phyloP scores from a whole-genome alignment of 1,140 invertebrate genomes.

The Proales similis region DNA sequence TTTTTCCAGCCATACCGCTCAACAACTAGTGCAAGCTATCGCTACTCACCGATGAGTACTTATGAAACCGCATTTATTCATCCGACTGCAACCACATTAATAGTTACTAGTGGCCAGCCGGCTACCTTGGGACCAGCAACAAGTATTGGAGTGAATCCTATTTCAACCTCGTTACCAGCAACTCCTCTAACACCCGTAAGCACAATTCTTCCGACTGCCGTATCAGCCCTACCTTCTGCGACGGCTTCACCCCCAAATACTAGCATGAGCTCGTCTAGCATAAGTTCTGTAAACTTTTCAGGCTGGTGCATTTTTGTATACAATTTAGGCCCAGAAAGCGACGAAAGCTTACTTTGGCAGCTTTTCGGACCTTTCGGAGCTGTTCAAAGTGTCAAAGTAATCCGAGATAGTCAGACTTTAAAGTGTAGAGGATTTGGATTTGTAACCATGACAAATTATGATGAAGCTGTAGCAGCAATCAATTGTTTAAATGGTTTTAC shows the following conservation, averaged over 20 bases:
- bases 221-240: background rate
- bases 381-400: conserved; percentile 89
- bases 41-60: conserved; percentile 22
- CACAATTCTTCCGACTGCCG: background rate
- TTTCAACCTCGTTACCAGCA: background rate
- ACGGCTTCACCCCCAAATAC: conserved; percentile 12
- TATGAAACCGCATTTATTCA: conserved; percentile 1
- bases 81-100: conserved; percentile 1
- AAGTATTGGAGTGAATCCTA: conserved; percentile 16
- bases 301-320: conserved; percentile 97
- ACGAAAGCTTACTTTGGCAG: conserved; percentile 97
- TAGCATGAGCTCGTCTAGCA: conserved; percentile 30
- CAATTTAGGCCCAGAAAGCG: conserved; percentile 93
- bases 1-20: conserved; percentile 35
- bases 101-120: conserved; percentile 42
- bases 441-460: conserved; percentile 99
- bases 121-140: conserved; percentile 44
- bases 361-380: conserved; percentile 97
- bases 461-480: conserved; percentile 92
- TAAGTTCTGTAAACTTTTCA: conserved; percentile 28
- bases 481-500: conserved; percentile 95
- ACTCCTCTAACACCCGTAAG: background rate
- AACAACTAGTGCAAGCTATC: background rate
- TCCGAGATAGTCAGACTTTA: conserved; percentile 91
- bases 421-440: conserved; percentile 99